A percentile compares a stretch with the other conserved stretches of the same genome.
Evolutionary conservation across 37 sponge, comb jelly and placozoan species (phyloP).

Genomic region (Eunapius fragilis): DNA sequence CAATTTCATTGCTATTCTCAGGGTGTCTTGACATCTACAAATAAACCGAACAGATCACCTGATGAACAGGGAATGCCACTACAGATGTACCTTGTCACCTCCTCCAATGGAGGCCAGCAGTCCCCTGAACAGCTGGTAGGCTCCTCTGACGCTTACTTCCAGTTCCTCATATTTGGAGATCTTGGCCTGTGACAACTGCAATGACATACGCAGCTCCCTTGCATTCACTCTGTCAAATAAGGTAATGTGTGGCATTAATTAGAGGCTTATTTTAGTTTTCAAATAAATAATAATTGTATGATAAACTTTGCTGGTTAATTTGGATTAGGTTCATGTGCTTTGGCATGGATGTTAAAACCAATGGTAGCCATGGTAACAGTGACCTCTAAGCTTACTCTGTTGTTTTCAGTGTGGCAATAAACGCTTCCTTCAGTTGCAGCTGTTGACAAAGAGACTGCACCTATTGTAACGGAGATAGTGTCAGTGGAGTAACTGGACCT

Average conservation of each 20-base stretch:
- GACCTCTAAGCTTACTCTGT: neutral
- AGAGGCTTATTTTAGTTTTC: too few species aligned
- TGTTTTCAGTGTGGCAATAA: neutral
- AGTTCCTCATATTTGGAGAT: neutral
- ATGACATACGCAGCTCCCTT: neutral
- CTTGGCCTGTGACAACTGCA: neutral
- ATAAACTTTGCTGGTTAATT: too few species aligned
- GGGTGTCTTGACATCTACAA: neutral
- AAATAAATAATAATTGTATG: too few species aligned
- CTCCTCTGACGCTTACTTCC: constrained; percentile 25
- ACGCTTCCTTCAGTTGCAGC: neutral
- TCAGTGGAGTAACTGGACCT: too few species aligned
- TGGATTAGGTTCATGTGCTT: too few species aligned
- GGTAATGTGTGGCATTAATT: too few species aligned
- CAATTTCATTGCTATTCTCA: neutral
- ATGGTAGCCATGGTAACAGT: too few species aligned
- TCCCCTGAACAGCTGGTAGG: constrained; percentile 20
- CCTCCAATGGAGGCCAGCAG: neutral
- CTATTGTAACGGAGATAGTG: neutral
- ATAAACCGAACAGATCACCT: neutral
- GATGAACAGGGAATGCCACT: neutral
- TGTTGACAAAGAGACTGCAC: neutral
- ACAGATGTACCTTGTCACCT: neutral
- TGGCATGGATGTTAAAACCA: too few species aligned
- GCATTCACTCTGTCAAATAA: neutral